Evolutionary conservation across 1,140 invertebrate genomes (phyloP).

Genomic region (Ceratitis capitata): DNA sequence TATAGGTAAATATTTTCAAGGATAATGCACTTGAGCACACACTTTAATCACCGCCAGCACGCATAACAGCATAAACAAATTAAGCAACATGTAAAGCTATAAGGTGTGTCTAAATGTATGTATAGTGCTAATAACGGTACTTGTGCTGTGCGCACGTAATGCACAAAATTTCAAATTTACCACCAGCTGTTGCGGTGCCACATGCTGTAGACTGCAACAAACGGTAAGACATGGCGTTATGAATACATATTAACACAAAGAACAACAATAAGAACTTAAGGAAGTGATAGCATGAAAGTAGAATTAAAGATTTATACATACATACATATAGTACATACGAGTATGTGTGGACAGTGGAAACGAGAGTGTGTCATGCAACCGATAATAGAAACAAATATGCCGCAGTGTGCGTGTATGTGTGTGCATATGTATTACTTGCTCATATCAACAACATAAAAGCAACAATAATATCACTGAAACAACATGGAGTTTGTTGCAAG

Average conservation of each 20-base stretch:
- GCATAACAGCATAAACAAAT: not conserved
- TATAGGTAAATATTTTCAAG: not conserved
- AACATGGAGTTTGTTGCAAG: not conserved
- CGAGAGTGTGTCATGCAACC: not conserved
- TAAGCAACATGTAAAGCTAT: not conserved
- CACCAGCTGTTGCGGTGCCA: conserved; percentile 15
- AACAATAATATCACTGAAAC: not conserved
- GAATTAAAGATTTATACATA: not conserved
- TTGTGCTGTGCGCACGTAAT: not conserved
- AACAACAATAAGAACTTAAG: not conserved
- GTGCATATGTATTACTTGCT: conserved; percentile 18
- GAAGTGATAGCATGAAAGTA: not conserved
- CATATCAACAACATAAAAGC: not conserved
- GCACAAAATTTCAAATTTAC: conserved; percentile 12
- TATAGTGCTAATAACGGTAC: not conserved
- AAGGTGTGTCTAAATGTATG: no score
- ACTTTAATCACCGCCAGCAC: not conserved
- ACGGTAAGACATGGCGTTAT: no score
- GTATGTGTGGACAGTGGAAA: not conserved
- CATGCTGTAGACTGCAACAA: not conserved
- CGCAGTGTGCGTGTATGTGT: no score
- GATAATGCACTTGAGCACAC: not conserved
- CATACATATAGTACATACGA: no score
- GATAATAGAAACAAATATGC: no score
- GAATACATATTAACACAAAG: not conserved